Conservation (phyloP, 64 coral and sea anemone species). For the Montipora efflorescens region DNA sequence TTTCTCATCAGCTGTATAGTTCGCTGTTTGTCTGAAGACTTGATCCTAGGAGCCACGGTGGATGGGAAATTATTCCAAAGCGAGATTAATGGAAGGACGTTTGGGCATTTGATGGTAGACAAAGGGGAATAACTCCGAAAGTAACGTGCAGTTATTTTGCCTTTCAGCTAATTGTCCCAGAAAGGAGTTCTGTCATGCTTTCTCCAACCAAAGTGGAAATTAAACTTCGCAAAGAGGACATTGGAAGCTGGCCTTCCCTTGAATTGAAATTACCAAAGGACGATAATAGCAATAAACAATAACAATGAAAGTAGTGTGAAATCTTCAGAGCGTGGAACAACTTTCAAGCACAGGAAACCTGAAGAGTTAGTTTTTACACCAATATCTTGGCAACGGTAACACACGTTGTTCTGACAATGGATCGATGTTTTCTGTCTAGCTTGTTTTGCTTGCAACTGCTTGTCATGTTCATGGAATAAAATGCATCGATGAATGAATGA, state of each 20-base stretch:
- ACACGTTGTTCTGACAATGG: too few species aligned
- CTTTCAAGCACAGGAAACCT: background rate
- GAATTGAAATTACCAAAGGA: slow-evolving; percentile 66
- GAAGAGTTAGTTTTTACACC: background rate
- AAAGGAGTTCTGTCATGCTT: slow-evolving; percentile 74
- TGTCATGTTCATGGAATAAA: background rate
- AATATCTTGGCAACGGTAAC: too few species aligned
- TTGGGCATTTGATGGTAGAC: background rate
- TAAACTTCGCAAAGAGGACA: slow-evolving; percentile 83
- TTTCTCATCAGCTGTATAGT: too few species aligned
- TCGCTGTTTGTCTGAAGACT: too few species aligned
- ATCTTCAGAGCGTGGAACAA: background rate
- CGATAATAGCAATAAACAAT: background rate
- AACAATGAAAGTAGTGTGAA: background rate
- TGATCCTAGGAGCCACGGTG: too few species aligned
- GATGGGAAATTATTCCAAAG: too few species aligned
- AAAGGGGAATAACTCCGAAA: background rate
- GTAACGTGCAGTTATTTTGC: background rate
- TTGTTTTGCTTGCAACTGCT: background rate
- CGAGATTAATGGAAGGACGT: too few species aligned
- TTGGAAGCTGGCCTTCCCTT: slow-evolving; percentile 80
- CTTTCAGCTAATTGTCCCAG: slow-evolving; percentile 76
- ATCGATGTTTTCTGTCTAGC: too few species aligned
- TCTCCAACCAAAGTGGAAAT: slow-evolving; percentile 92
- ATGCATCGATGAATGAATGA: background rate